Evolutionary conservation across 2,888 invertebrate genomes (phyloP).

Genomic region (Diarsia mendica): DNA sequence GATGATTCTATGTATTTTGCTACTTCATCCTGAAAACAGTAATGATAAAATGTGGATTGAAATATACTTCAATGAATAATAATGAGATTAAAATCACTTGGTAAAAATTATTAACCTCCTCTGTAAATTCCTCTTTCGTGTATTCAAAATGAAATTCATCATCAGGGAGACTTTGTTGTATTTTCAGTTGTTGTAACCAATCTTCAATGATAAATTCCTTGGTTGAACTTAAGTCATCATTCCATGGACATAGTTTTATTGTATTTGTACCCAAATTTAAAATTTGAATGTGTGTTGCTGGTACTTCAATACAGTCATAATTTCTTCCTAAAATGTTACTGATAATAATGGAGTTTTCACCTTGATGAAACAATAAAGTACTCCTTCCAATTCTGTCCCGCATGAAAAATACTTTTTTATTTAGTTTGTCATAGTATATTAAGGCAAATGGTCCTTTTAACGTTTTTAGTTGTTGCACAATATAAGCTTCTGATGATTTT

Average conservation of each 20-base stretch:
- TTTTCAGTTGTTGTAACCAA: slow-evolving; percentile 77
- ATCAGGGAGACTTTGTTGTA: slow-evolving; percentile 80
- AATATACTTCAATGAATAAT: slow-evolving; percentile 52
- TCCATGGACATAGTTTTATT: slow-evolving; percentile 80
- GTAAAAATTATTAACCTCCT: slow-evolving; percentile 70
- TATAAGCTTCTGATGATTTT: slow-evolving; percentile 68
- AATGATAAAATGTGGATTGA: not conserved
- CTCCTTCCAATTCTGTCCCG: slow-evolving; percentile 96
- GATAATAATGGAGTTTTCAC: slow-evolving; percentile 81
- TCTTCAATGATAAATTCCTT: slow-evolving; percentile 71
- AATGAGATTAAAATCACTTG: slow-evolving; percentile 51
- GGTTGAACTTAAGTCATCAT: slow-evolving; percentile 63
- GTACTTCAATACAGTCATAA: slow-evolving; percentile 90
- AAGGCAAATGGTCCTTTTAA: slow-evolving; percentile 96
- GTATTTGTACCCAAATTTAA: slow-evolving; percentile 80
- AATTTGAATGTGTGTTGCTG: slow-evolving; percentile 91
- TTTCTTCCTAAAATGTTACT: slow-evolving; percentile 89
- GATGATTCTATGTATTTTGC: slow-evolving; percentile 74
- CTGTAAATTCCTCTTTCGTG: slow-evolving; percentile 64
- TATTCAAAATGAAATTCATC: slow-evolving; percentile 76
- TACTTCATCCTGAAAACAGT: slow-evolving; percentile 76
- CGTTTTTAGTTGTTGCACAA: slow-evolving; percentile 87
- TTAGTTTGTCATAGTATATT: slow-evolving; percentile 92
- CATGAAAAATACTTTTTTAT: slow-evolving; percentile 93
- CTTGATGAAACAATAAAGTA: slow-evolving; percentile 93